Evolutionary conservation across 1,140 invertebrate genomes (phyloP).

Genomic region (Myzus persicae): DNA sequence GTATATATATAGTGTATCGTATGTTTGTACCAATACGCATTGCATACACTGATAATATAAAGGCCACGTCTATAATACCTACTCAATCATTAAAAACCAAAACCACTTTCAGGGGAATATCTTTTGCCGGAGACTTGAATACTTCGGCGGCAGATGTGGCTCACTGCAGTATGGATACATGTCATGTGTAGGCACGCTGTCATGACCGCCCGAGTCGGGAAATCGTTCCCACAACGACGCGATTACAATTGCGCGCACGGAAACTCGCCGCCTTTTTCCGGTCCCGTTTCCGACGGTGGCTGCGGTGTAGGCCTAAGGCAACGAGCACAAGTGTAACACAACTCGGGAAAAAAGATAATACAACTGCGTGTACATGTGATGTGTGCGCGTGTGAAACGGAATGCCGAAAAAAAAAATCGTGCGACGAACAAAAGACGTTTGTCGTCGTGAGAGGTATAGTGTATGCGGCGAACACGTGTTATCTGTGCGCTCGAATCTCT

Average conservation of each 20-base stretch:
- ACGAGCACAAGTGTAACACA: neutral
- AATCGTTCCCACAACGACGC: neutral
- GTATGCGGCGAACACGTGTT: neutral
- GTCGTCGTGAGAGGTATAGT: neutral
- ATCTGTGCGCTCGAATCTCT: neutral
- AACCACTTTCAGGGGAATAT: neutral
- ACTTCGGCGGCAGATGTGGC: neutral
- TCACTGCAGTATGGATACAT: too few relatives aligned
- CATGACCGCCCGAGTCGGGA: neutral
- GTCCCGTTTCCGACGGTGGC: neutral
- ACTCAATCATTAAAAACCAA: neutral
- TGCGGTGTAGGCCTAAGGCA: neutral
- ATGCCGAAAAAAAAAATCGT: constrained; percentile 37
- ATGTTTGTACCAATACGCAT: too few relatives aligned
- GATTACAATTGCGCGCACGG: too few relatives aligned
- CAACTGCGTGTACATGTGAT: too few relatives aligned
- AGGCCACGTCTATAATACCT: neutral
- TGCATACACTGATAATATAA: neutral
- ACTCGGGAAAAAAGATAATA: neutral
- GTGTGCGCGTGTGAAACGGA: neutral
- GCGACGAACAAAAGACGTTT: constrained; percentile 37
- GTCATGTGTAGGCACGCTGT: too few relatives aligned
- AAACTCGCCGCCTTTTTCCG: neutral
- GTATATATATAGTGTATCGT: too few relatives aligned
- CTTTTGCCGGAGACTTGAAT: neutral